Percentiles rank a stretch among this genome's conserved stretches.
These are phyloP conservation scores for Temnothorax longispinosus DNA, from an alignment of 1,140 invertebrate genomes.

Conservation along the genomic window DNA sequence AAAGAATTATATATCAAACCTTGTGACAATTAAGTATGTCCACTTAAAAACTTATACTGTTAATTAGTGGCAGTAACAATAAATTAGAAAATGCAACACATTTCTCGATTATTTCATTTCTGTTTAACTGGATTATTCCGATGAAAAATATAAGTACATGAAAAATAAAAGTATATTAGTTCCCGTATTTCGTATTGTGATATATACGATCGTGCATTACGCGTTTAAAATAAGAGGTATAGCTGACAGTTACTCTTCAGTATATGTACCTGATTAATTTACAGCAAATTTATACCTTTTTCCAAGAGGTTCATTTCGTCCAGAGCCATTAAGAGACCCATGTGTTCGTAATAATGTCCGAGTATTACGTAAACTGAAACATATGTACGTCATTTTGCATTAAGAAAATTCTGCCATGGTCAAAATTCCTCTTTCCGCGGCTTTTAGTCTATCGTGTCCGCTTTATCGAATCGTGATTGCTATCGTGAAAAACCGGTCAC, in stretches of 20 bases:
- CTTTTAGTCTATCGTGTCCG: neutral
- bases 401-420: neutral
- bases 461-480: neutral
- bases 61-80: neutral
- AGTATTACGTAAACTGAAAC: slow-evolving; percentile 96
- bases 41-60: neutral
- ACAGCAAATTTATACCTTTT: slow-evolving; percentile 87
- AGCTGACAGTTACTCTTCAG: slow-evolving; percentile 44
- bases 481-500: neutral
- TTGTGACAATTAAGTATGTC: neutral
- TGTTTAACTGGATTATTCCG: neutral
- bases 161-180: neutral
- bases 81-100: neutral
- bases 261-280: slow-evolving; percentile 68
- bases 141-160: neutral
- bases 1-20: too few relatives aligned
- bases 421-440: neutral
- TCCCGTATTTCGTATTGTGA: neutral
- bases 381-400: slow-evolving; percentile 16
- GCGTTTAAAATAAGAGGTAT: slow-evolving; percentile 11
- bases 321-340: slow-evolving; percentile 93
- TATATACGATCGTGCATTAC: neutral
- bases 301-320: slow-evolving; percentile 93
- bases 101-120: neutral
- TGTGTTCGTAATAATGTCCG: slow-evolving; percentile 94